Evolutionary conservation across 2,113 vertebrate genomes (phyloP), one percentile per base, ranked within the genome.

Genomic region (Pogonocichla stellata): DNA sequence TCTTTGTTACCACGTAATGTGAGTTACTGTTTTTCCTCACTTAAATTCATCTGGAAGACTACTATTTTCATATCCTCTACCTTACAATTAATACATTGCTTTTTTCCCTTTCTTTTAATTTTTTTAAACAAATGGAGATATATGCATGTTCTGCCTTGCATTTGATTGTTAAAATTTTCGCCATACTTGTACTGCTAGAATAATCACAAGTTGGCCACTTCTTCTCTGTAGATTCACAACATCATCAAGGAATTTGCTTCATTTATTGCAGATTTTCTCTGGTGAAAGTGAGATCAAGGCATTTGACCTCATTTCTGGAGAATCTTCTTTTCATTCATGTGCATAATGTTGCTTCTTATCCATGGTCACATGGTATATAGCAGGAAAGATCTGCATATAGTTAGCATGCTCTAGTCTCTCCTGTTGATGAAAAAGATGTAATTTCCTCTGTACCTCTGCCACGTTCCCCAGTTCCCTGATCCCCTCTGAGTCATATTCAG

Each of bases 231-330:
- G 85, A 77, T 86, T 87, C 36, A 83, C 47, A 88, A 0, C 24
- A 47, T 43, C 18, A 67, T 33, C 43, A 42, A 86, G 80, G 43
- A 80, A 71, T 67, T 86, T n/a, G 17, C 31, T 84, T 80, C 42
- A 42, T 92, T 93, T 90, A 88, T 72, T 94, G 75, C 79, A 81
- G 43, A 53, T 94, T 94, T 96, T 72, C 64, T 86, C 43, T 74
- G 65, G 12, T 64, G 64, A 81, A 81, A 91, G 43, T 57, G 66
- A 92, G 70, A 92, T 70, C 40, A 67, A 83, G 58, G 67, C 33
- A 45, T 93, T 91, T 92, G 86, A 64, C 57, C 82, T 86, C 2
- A 64, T 94, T 96, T 94, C 85, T 88, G 67, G 33, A 74, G 60
- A 84, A 74, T 72, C 28, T 20, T 80, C 53, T 69, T 51, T 95